Percentiles rank a stretch among this genome's conserved stretches.
phyloP scores from a whole-genome alignment of 37 sponge, comb jelly and placozoan species.

The Aplysina aerophoba region DNA sequence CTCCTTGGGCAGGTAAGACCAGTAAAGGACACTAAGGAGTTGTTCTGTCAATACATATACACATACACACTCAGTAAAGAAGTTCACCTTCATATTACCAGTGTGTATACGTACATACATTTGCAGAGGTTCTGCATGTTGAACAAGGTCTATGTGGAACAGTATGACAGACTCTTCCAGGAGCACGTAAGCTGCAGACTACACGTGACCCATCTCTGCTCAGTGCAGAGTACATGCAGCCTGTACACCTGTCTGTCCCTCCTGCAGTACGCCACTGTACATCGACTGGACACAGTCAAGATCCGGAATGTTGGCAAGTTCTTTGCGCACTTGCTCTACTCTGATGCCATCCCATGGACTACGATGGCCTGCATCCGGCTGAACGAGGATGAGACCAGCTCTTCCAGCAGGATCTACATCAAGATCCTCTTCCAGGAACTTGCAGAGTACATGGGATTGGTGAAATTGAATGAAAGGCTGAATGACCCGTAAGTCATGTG shows the following conservation, averaged over 20 bases:
- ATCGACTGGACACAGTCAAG: constrained; percentile 97
- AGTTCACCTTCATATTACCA: too few relatives aligned
- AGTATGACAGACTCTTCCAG: constrained; percentile 75
- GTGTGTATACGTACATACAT: too few relatives aligned
- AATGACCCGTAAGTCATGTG: constrained; percentile 77
- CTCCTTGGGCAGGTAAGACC: constrained; percentile 74
- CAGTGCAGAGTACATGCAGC: neutral
- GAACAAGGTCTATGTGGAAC: constrained; percentile 87
- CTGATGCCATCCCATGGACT: constrained; percentile 98
- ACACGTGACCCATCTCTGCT: neutral
- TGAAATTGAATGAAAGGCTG: constrained; percentile 85
- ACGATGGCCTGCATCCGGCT: constrained; percentile 85
- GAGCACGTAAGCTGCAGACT: constrained; percentile 78
- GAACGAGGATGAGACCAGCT: constrained; percentile 97
- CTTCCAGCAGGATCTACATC: constrained; percentile 98
- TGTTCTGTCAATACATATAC: too few relatives aligned
- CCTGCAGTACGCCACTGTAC: constrained; percentile 83
- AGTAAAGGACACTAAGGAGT: too few relatives aligned
- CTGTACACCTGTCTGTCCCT: too few relatives aligned
- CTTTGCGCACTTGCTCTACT: constrained; percentile 91
- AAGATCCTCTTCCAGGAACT: constrained; percentile 99
- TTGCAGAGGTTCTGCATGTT: constrained; percentile 89
- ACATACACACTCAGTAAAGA: too few relatives aligned
- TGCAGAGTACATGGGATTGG: constrained; percentile 92
- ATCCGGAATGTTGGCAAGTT: constrained; percentile 93